phyloP scores from a whole-genome alignment of 1,140 invertebrate genomes.

The Drosophila leontia region DNA sequence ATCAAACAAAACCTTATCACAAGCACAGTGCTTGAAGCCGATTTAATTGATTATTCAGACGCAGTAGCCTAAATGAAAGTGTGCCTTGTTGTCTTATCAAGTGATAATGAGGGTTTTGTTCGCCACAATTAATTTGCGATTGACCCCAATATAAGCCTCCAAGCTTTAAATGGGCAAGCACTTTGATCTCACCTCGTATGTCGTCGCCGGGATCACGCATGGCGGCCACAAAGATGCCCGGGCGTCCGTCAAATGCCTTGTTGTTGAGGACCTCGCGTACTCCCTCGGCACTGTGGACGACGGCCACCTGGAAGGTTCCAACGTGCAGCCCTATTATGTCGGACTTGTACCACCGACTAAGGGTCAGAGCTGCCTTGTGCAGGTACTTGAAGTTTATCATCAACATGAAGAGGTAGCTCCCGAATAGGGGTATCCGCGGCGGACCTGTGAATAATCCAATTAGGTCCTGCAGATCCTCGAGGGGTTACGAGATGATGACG shows the following conservation, averaged over 20 bases:
- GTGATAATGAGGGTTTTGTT: slow-evolving; percentile 31
- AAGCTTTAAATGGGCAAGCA: neutral
- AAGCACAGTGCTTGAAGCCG: neutral
- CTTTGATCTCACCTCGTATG: slow-evolving; percentile 72
- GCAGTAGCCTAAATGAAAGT: slow-evolving; percentile 12
- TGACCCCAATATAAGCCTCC: slow-evolving; percentile 22
- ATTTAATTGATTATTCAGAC: slow-evolving; percentile 3
- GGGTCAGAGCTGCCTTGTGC: slow-evolving; percentile 69
- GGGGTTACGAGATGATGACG: slow-evolving; percentile 7
- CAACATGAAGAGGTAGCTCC: slow-evolving; percentile 80
- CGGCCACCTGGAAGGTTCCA: slow-evolving; percentile 73
- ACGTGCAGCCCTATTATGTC: slow-evolving; percentile 85
- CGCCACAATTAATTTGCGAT: slow-evolving; percentile 32
- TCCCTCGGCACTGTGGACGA: slow-evolving; percentile 81
- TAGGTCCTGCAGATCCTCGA: neutral
- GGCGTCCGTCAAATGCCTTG: slow-evolving; percentile 85
- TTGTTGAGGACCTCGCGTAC: slow-evolving; percentile 84
- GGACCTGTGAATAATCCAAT: slow-evolving; percentile 59
- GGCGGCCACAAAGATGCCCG: slow-evolving; percentile 39
- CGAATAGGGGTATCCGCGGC: slow-evolving; percentile 76
- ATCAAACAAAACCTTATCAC: neutral
- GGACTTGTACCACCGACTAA: slow-evolving; percentile 84
- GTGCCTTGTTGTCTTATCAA: neutral
- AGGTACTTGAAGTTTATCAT: slow-evolving; percentile 72
- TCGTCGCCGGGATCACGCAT: slow-evolving; percentile 69